Evolutionary conservation across 37 sponge, comb jelly and placozoan genomes (phyloP).

Genomic region (Beroe forskalii): DNA sequence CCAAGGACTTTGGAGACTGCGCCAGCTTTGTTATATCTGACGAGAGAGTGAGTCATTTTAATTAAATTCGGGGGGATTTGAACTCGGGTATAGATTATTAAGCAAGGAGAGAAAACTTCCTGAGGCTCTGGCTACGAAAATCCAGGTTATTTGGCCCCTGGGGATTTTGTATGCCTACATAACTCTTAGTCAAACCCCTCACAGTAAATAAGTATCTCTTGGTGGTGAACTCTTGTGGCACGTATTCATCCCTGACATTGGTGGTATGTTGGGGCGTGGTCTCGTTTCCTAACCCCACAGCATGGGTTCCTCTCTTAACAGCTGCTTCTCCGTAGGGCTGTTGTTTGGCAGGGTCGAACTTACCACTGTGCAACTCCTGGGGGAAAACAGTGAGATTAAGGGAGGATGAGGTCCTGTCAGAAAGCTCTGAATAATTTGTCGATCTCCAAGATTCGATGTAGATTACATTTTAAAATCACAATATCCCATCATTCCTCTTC

Average conservation of each 20-base stretch:
- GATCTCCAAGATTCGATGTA: no score
- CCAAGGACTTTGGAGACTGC: not conserved
- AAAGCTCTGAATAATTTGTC: not conserved
- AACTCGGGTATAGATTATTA: no score
- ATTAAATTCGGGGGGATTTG: no score
- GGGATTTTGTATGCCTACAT: no score
- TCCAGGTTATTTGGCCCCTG: no score
- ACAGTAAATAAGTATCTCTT: not conserved
- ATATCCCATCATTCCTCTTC: no score
- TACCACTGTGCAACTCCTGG: slow-evolving; percentile 24
- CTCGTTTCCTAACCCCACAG: slow-evolving; percentile 20
- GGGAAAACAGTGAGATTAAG: not conserved
- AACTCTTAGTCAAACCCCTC: no score
- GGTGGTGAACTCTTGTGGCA: slow-evolving; percentile 7
- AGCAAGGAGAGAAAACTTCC: no score
- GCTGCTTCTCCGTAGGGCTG: slow-evolving; percentile 21
- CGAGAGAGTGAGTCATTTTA: no score
- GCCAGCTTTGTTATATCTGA: slow-evolving; percentile 35
- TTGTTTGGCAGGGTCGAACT: slow-evolving; percentile 17
- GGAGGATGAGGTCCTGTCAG: not conserved
- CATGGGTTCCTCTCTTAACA: not conserved
- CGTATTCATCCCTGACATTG: slow-evolving; percentile 12
- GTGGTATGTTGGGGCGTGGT: slow-evolving; percentile 33
- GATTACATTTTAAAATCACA: no score
- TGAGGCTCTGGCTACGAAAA: no score